Base-by-base conservation (phyloP, 2,888 invertebrate genomes). In the Apamea monoglypha region DNA sequence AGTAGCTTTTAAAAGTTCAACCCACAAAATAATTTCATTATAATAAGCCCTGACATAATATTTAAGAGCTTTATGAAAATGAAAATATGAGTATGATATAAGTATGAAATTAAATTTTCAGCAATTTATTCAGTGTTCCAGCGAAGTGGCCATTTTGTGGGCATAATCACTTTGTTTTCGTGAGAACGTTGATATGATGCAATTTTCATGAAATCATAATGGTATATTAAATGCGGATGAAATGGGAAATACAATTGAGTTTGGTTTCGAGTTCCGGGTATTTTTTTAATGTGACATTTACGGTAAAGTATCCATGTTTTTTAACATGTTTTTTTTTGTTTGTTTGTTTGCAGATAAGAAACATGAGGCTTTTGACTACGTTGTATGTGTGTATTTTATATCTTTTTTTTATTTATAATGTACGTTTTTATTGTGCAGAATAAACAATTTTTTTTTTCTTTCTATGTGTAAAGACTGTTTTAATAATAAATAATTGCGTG, bases 101-200 rank as follows among this genome's bases (percentile, higher is more conserved):
- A 78, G 80, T 79, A 82, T 83, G 78, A 78, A 83, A 87, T 85
- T 74, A 84, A 80, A 83, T 82, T 77, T 87, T 69, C 80, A 80
- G 70, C 66, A 81, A 82, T 87, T 87, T 81, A 89, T 87, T 67
- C 85, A 81, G 78, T 83, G 68, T 76, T 80, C 72, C 85, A 79
- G 70, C 29, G 47, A 81, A 85, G 78, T 76, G 82, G 80, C 71
- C 61, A 72, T 81, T 87, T 87, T 72, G 80, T 82, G 68, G 80
- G 14, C 29, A 82, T 84, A 87, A 87, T 87, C 85, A 87, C 78
- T 89, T 84, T 89, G 82, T 87, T 89, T 79, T 79, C 77, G 63
- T 59, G 69, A 81, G 71, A 82, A 82, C 68, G 78, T 74, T 76
- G 50, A 67, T 75, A 63, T 78, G n/a, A 81, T 87, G 80, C 81